Base-by-base conservation (phyloP, 92 coral and sea anemone species). In the Muricea muricata region DNA sequence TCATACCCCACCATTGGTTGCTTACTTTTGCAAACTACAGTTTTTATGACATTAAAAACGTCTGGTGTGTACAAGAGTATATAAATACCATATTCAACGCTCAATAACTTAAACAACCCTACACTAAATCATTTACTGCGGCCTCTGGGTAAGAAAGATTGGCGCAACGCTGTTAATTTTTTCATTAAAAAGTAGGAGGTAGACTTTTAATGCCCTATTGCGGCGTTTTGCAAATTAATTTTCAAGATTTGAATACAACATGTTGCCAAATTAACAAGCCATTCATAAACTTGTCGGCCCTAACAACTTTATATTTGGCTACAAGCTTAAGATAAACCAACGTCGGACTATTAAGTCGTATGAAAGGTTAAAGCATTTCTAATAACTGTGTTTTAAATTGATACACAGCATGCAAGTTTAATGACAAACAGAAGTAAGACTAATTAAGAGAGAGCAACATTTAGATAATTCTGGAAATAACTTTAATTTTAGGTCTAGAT, bases 221-320 rank as follows among this genome's bases (percentile, higher is more conserved):
- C 30, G 81, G 81, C 26, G 60, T 76, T 50, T 37, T 24, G 37
- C 42, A 20, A 46, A 46, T 1, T 18, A 73, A 76, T 50, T 76
- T 76, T 52, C 70, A 20, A 26, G 28, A 76, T 76, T 52, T 15
- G 37, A 28, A 76, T 50, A 24, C 81, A 76, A 33, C 68, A 76
- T 76, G 81, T 76, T 18, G 68, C 81, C 81, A 76, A 50, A 76
- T 46, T 73, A 73, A 73, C 58, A 73, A 73, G 56, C 56, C 58
- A 73, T 46, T 73, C 79, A 73, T 1, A 42, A 25, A 15, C 15
- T 73, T 73, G 34, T 58, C 55, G 30, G 30, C 56, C 3, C 12
- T 33, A 65, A 30, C 32, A 48, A 8, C 56, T 2, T 20, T 48
- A 7, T 48, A 11, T 11, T 15, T 11, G 3, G 10, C 56, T 8